A percentile compares a stretch with the other conserved stretches of the same genome.
phyloP scores from a whole-genome alignment of 2,888 invertebrate species.

The Orchesellides sinensis region DNA sequence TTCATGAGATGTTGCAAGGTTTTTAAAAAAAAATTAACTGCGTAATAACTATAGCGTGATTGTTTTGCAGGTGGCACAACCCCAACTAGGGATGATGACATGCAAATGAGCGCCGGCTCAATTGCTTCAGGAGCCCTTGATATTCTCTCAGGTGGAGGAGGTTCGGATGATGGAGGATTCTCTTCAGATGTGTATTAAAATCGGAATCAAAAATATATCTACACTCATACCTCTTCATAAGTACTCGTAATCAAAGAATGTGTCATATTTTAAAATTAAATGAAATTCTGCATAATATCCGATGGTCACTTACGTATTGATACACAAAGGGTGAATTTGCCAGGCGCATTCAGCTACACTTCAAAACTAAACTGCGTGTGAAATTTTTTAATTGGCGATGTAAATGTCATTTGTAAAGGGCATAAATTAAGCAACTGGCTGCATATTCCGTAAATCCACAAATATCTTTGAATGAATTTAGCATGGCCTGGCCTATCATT shows the following conservation, averaged over 20 bases:
- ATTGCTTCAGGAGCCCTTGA: constrained; percentile 68
- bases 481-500: neutral
- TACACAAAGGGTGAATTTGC: neutral
- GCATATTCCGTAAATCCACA: too few species aligned
- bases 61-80: constrained; percentile 62
- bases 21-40: neutral
- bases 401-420: too few species aligned
- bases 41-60: neutral
- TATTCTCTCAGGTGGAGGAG: constrained; percentile 67
- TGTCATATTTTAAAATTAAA: constrained; percentile 8
- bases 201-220: too few species aligned
- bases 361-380: too few species aligned
- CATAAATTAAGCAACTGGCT: too few species aligned
- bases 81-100: constrained; percentile 68
- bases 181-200: constrained; percentile 73
- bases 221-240: too few species aligned
- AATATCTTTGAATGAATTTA: too few species aligned
- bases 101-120: constrained; percentile 66
- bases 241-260: too few species aligned
- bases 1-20: too few species aligned
- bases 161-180: constrained; percentile 74
- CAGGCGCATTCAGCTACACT: too few species aligned
- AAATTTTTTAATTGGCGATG: too few species aligned
- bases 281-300: constrained; percentile 45
- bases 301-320: neutral